Percentiles rank a stretch among this genome's conserved stretches.
phyloP scores from a whole-genome alignment of 2,113 vertebrate species.

The Syngnathoides biaculeatus region DNA sequence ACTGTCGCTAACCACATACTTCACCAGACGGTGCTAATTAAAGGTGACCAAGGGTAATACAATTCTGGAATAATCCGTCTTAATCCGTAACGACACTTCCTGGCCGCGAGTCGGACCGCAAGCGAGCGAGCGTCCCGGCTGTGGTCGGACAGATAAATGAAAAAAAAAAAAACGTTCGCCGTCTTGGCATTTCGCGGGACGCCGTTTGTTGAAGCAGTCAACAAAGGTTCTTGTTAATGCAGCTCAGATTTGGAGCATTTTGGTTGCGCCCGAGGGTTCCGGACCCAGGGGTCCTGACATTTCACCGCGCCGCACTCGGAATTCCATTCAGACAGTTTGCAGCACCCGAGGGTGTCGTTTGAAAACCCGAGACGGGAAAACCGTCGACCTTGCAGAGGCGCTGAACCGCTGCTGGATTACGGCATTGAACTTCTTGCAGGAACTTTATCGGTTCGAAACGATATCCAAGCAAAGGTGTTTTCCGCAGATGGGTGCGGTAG shows the following conservation, averaged over 20 bases:
- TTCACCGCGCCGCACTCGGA: neutral
- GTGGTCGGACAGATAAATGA: constrained; percentile 10
- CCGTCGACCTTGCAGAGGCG: too few relatives aligned
- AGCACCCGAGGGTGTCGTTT: neutral
- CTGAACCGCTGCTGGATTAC: too few relatives aligned
- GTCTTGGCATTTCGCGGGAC: neutral
- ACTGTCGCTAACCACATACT: constrained; percentile 62
- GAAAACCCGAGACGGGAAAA: neutral
- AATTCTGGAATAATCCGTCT: constrained; percentile 22
- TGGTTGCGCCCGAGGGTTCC: neutral
- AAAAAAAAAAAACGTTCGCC: constrained; percentile 6
- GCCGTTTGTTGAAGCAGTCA: neutral
- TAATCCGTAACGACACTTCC: constrained; percentile 26
- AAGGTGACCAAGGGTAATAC: constrained; percentile 44
- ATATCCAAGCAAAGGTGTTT: too few relatives aligned
- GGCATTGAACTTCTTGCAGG: too few relatives aligned
- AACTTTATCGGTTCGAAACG: too few relatives aligned
- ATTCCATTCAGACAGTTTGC: neutral
- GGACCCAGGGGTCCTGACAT: neutral
- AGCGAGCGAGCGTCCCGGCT: constrained; percentile 21
- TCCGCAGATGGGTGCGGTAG: too few relatives aligned
- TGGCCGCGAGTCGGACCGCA: constrained; percentile 19
- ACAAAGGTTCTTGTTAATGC: neutral
- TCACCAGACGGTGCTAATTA: constrained; percentile 49
- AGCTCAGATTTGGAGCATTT: neutral